Evolutionary conservation across 1,140 invertebrate species (phyloP), one percentile per base, ranked within the genome.

Genomic region (Microplitis demolitor): DNA sequence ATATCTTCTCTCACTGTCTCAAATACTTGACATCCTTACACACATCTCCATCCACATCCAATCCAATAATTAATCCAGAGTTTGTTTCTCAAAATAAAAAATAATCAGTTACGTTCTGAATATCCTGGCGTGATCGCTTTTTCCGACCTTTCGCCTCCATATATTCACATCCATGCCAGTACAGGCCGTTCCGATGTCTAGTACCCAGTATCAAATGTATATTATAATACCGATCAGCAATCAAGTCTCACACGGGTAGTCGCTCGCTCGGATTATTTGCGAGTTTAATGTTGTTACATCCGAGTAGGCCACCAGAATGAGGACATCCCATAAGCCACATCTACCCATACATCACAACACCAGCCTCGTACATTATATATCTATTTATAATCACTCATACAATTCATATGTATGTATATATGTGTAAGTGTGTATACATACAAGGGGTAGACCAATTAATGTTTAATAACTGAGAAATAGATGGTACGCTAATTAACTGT

Each of bases 401-500:
- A 9, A 2, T 45, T 11, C 24, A 24, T 24, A 24, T 24, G 2
- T 24, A 24, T 24, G 2, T 24, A 2, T 24, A 24, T 24, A 2
- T 24, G 2, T 24, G 24, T 24, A 24, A 1, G 24, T 24, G 60
- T 50, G 24, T 24, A 24, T 24, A 24, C 24, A 2, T 24, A 24
- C 24, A 24, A 33, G 34, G 58, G 54, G 60, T 69, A 68, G 69
- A 58, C 73, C 73, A 75, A 75, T 75, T 75, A 75, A 75, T 75
- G 73, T 72, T 75, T 75, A 75, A 75, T 75, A 75, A 75, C 73
- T 75, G 64, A 71, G 69, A 71, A 75, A 69, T 69, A 16, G 66
- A 72, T 75, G 73, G 69, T 58, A 71, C 69, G 67, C 73, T 68
- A 75, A 75, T 75, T 75, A 72, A 67, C 66, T 72, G 66, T 75